Conservation (phyloP, 2,888 invertebrate genomes). For the Drosophila parthenogenetica region DNA sequence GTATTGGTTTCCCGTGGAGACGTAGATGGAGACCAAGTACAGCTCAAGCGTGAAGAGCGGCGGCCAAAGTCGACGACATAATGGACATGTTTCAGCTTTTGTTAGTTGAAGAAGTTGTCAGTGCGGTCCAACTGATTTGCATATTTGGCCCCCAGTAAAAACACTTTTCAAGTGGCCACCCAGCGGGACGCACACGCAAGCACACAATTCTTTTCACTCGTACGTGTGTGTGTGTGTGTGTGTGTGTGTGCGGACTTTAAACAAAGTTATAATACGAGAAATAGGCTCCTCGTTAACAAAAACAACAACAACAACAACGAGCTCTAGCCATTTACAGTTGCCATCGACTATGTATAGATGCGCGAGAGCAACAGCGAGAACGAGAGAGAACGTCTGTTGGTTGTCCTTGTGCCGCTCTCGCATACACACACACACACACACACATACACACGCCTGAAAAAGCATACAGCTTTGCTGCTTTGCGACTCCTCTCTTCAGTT, state of each 20-base stretch:
- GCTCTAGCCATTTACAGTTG: slow-evolving; percentile 79
- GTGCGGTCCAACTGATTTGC: slow-evolving; percentile 75
- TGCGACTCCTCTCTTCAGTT: slow-evolving; percentile 60
- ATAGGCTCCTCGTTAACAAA: slow-evolving; percentile 60
- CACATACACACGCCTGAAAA: too few species aligned
- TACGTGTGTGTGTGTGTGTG: slow-evolving; percentile 12
- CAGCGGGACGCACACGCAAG: slow-evolving; percentile 45
- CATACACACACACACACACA: slow-evolving; percentile 11
- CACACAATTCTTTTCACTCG: not conserved
- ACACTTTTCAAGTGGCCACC: slow-evolving; percentile 79
- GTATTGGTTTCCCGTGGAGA: slow-evolving; percentile 43
- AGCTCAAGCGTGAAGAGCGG: slow-evolving; percentile 74
- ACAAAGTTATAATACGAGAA: slow-evolving; percentile 77
- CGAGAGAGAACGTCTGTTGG: slow-evolving; percentile 12
- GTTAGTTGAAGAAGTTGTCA: slow-evolving; percentile 77
- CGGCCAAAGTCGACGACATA: slow-evolving; percentile 63
- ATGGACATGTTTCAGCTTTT: slow-evolving; percentile 81
- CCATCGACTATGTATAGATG: slow-evolving; percentile 52
- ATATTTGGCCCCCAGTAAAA: slow-evolving; percentile 76
- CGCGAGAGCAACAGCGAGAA: slow-evolving; percentile 13
- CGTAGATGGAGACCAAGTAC: slow-evolving; percentile 20
- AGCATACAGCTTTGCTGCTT: slow-evolving; percentile 29
- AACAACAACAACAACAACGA: slow-evolving; percentile 31
- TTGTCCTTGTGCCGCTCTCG: slow-evolving; percentile 56
- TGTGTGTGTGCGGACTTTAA: slow-evolving; percentile 60